These are phyloP conservation scores for Brachionichthys hirsutus DNA, from an alignment of 2,113 vertebrate genomes.

Conservation along the genomic window DNA sequence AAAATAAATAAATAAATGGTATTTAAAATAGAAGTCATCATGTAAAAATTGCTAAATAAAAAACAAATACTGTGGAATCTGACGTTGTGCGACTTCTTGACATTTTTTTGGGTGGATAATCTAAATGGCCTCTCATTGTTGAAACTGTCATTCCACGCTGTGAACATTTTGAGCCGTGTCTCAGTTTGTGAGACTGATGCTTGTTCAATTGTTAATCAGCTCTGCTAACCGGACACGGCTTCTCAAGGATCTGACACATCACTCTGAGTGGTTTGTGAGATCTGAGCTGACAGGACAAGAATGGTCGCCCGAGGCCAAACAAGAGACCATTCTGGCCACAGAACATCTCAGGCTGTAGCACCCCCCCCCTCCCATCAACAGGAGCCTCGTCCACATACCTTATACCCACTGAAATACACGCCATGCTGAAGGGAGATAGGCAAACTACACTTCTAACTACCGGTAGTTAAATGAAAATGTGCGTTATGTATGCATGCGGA, in stretches of 20 bases:
- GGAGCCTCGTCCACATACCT: background rate
- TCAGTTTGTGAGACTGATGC: conserved; percentile 28
- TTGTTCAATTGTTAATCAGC: conserved; percentile 71
- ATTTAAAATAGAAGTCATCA: background rate
- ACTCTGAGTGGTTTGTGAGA: conserved; percentile 46
- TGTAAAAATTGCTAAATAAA: conserved; percentile 10
- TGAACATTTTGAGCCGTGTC: conserved; percentile 41
- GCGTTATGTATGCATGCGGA: conserved; percentile 6
- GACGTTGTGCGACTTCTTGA: no score
- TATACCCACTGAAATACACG: conserved; percentile 1
- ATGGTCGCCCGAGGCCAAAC: conserved; percentile 50
- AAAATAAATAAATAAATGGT: background rate
- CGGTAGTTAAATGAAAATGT: no score
- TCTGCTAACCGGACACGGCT: conserved; percentile 59
- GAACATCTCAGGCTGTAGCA: background rate
- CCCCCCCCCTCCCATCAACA: background rate
- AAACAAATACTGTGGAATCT: background rate
- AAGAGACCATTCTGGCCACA: conserved; percentile 10
- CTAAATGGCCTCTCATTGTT: conserved; percentile 9
- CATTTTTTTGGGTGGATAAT: background rate
- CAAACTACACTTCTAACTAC: no score
- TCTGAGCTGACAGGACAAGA: conserved; percentile 68
- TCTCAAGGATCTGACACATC: conserved; percentile 39
- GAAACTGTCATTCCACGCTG: conserved; percentile 38
- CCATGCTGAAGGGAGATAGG: no score